Evolutionary conservation across 1,140 invertebrate species (phyloP).

Genomic region (Diachasmimorpha longicaudata): DNA sequence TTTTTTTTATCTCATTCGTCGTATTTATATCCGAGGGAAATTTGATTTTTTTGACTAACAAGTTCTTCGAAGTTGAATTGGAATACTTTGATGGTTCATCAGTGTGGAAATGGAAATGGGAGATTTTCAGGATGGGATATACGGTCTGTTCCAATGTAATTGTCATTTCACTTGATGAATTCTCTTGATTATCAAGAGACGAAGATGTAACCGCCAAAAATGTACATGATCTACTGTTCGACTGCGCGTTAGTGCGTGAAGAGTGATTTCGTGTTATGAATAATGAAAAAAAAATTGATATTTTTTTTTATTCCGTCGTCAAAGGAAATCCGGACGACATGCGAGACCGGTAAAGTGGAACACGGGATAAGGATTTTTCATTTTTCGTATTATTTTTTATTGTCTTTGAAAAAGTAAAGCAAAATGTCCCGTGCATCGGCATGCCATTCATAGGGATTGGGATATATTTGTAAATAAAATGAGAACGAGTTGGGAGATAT

Average conservation of each 20-base stretch:
- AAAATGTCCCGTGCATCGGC: conserved; percentile 56
- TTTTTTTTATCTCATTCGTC: background rate
- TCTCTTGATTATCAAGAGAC: background rate
- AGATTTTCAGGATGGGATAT: background rate
- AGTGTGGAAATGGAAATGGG: background rate
- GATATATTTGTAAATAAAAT: conserved; percentile 14
- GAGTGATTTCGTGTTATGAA: conserved; percentile 3
- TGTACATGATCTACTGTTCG: background rate
- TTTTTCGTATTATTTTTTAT: background rate
- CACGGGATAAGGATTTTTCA: conserved; percentile 6
- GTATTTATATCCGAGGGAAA: background rate
- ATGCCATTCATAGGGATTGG: conserved; percentile 52
- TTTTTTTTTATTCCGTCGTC: background rate
- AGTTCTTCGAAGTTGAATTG: background rate
- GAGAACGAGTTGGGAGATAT: conserved; percentile 17
- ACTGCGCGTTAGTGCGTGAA: background rate
- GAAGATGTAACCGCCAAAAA: background rate
- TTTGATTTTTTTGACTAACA: background rate
- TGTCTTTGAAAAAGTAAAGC: conserved; percentile 37
- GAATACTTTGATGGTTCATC: background rate
- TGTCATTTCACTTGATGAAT: background rate
- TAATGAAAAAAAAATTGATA: background rate
- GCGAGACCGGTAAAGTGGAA: conserved; percentile 21
- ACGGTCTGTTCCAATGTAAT: conserved; percentile 2
- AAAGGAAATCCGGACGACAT: conserved; percentile 27